Conservation (phyloP, 2,113 vertebrate species). For the Panthera uncia region DNA sequence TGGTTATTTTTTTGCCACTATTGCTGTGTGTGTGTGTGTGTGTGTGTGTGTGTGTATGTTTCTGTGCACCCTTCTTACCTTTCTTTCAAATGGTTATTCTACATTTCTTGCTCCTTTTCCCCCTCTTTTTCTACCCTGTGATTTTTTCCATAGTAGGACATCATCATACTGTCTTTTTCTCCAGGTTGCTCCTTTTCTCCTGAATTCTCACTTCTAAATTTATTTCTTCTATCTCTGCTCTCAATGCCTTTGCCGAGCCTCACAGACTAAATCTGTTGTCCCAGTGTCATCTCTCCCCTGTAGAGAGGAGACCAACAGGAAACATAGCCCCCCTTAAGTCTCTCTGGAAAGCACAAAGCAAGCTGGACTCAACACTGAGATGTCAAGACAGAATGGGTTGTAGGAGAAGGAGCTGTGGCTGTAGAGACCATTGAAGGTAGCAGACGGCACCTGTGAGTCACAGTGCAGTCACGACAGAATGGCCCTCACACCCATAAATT, state of each 20-base stretch:
- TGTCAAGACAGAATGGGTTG: accelerated
- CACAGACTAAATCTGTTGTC: neutral
- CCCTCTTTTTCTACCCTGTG: neutral
- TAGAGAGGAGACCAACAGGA: neutral
- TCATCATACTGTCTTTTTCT: neutral
- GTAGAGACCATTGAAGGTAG: no score
- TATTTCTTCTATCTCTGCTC: neutral
- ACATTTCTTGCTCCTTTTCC: neutral
- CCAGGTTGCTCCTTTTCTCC: neutral
- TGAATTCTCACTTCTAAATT: neutral
- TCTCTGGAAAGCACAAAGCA: neutral
- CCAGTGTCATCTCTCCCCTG: neutral
- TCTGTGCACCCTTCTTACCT: neutral
- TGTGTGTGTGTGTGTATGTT: neutral
- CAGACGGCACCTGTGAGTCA: neutral
- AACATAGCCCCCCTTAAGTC: neutral
- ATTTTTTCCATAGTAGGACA: neutral
- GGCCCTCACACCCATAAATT: neutral
- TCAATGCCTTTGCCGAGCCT: neutral
- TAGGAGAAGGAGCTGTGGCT: neutral
- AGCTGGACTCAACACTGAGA: neutral
- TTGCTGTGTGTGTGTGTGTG: neutral
- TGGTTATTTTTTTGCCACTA: neutral
- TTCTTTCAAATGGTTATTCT: neutral
- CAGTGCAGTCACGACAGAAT: neutral